Evolutionary conservation across 1,140 invertebrate species (phyloP), one percentile per base, ranked within the genome.

Genomic region (Rhysida immarginata): DNA sequence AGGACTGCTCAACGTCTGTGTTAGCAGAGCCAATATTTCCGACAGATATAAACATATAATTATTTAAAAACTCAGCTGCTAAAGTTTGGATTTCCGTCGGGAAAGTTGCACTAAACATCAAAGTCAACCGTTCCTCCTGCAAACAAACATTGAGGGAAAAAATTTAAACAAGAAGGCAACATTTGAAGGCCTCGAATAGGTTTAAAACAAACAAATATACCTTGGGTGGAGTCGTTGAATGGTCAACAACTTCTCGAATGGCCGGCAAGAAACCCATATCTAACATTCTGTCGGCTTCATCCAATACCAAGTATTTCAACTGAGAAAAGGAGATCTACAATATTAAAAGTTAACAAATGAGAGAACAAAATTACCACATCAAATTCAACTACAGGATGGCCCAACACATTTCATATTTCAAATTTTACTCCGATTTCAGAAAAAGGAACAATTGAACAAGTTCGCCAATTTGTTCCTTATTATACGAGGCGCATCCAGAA

Each of bases 241-340:
- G 80, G 8, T 77, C 72, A 61, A 93, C 78, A 42, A 95, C 78
- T 59, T 78, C 80, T 41, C 85, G 78, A 29, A 95, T 80, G 27
- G 78, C 79, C 0, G 78, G 77, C 59, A 82, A 75, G 65, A 96
- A 96, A 8, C 92, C 88, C 81, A 87, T 85, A 62, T 96, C 92
- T 23, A 97, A 69, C 91, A 98, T 96, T n/a, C 90, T 75, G 70
- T 97, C 94, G 2, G 93, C 95, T 72, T 98, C 95, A 68, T 98
- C 95, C 2, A 98, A 70, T 0, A 98, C 87, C 0, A 96, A 72
- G 65, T 81, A 94, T 2, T 83, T 77, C 0, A 92, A 66, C 5
- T 81, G 78, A 0, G 76, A 70, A 44, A 95, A 83, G 1, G 73
- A 8, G 8, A 54, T 20, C 54, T 56, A 57, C 23, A 21, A 55